Conservation (phyloP, 1,140 invertebrate species). For the Arion vulgaris region DNA sequence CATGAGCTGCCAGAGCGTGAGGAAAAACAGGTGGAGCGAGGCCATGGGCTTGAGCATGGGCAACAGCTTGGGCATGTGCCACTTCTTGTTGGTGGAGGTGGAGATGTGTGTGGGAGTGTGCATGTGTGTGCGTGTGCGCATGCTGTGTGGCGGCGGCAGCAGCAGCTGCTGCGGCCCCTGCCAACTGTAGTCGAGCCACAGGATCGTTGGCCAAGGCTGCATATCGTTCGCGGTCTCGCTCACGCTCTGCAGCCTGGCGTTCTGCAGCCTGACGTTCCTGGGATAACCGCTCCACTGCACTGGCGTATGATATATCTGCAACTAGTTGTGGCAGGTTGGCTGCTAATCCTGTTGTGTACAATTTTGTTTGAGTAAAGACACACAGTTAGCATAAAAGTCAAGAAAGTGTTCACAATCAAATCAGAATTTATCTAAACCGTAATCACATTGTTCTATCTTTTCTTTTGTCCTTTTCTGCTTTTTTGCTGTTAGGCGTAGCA, state of each 20-base stretch:
- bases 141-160: constrained; percentile 79
- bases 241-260: constrained; percentile 78
- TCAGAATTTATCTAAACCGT: no score
- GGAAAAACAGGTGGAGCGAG: constrained; percentile 70
- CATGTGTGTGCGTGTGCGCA: constrained; percentile 85
- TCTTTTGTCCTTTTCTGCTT: no score
- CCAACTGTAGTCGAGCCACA: constrained; percentile 73
- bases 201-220: constrained; percentile 79
- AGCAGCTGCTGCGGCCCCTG: constrained; percentile 60
- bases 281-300: constrained; percentile 67
- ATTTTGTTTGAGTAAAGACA: neutral
- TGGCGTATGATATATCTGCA: constrained; percentile 49
- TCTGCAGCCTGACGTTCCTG: constrained; percentile 77
- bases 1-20: constrained; percentile 76
- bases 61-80: constrained; percentile 60
- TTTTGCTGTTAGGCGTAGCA: no score
- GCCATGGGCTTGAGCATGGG: constrained; percentile 31
- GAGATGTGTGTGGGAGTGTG: constrained; percentile 84
- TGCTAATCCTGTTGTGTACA: constrained; percentile 31
- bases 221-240: constrained; percentile 80
- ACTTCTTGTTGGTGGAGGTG: constrained; percentile 84
- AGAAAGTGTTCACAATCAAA: no score
- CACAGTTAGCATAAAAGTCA: constrained; percentile 5
- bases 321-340: constrained; percentile 44
- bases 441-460: no score